Evolutionary conservation across 2,888 invertebrate species (phyloP).

Genomic region (Stenodera caucasica): DNA sequence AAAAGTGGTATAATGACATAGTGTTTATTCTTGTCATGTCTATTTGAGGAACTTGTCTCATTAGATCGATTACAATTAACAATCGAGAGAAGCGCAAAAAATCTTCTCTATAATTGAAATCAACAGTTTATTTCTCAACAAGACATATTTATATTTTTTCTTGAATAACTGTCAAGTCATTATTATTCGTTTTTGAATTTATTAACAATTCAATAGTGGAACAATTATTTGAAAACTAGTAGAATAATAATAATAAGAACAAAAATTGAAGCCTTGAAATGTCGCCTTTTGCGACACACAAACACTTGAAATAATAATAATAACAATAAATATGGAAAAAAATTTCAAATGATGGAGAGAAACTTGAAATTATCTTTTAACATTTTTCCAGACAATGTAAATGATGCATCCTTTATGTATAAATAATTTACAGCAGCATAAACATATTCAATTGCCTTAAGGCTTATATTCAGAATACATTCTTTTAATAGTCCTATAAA

Average conservation of each 20-base stretch:
- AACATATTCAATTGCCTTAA: constrained; percentile 36
- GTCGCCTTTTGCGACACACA: constrained; percentile 29
- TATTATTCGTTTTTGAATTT: not conserved
- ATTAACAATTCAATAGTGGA: not conserved
- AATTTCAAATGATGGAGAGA: constrained; percentile 16
- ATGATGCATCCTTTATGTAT: constrained; percentile 44
- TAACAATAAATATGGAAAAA: constrained; percentile 1
- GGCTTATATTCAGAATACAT: constrained; percentile 42
- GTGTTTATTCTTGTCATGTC: not conserved
- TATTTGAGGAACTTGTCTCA: not conserved
- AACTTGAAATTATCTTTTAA: constrained; percentile 22
- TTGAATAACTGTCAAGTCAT: not conserved
- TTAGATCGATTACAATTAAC: not conserved
- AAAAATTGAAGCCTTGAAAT: constrained; percentile 24
- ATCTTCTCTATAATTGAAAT: not conserved
- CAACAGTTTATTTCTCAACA: not conserved
- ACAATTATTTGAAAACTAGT: not conserved
- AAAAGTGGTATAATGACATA: not conserved
- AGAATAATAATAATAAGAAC: not conserved
- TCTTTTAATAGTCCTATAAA: constrained; percentile 41
- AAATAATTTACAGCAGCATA: constrained; percentile 48
- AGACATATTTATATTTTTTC: not conserved
- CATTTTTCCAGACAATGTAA: constrained; percentile 43
- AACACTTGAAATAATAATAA: constrained; percentile 13
- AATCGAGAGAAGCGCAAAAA: not conserved